phyloP scores from a whole-genome alignment of 1,140 invertebrate species.

The Drepana arcuata region DNA sequence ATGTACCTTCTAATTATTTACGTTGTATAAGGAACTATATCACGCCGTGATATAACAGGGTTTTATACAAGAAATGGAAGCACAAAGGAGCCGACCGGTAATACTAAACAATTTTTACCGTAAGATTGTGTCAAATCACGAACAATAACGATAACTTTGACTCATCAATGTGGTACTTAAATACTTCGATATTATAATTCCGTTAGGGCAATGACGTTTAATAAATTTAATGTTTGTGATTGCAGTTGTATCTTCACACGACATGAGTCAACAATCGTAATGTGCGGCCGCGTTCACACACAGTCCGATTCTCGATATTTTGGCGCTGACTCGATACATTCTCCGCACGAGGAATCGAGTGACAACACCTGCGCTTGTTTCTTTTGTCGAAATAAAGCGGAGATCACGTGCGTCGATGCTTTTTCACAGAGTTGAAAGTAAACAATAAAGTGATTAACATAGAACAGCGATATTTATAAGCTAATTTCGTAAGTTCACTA shows the following conservation, averaged over 20 bases:
- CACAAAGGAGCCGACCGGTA: too few species aligned
- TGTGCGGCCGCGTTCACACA: constrained; percentile 25
- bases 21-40: too few species aligned
- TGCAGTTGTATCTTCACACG: constrained; percentile 17
- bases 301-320: constrained; percentile 30
- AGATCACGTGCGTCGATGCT: neutral
- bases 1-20: too few species aligned
- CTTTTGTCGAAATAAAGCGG: neutral
- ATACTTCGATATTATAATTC: neutral
- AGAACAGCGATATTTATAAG: too few species aligned
- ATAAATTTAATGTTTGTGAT: constrained; percentile 1
- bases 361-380: constrained; percentile 33
- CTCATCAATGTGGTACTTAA: constrained; percentile 4
- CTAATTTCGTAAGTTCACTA: too few species aligned
- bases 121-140: neutral
- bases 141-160: neutral
- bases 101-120: constrained; percentile 1
- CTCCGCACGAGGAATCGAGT: constrained; percentile 23
- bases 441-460: too few species aligned
- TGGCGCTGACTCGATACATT: constrained; percentile 34
- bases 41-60: too few species aligned
- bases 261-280: constrained; percentile 21
- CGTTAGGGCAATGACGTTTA: neutral
- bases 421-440: too few species aligned
- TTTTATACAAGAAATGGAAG: too few species aligned